Base-by-base conservation (phyloP, 2,113 vertebrate species). In the Octodon degus region DNA sequence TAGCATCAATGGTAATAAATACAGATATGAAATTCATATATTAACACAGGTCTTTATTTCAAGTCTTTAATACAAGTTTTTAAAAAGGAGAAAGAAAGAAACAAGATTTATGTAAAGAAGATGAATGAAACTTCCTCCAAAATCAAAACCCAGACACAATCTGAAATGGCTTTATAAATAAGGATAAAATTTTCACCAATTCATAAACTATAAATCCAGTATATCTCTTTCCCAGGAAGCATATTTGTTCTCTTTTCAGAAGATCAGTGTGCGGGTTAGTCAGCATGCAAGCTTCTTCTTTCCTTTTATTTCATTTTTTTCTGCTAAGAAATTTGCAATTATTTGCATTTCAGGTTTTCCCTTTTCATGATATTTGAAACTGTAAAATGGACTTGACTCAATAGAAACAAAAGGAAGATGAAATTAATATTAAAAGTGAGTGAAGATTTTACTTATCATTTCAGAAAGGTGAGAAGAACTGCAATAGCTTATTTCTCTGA, bases 201-300 rank as follows among this genome's bases (percentile, higher is more conserved):
- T 93, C 6, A 67, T 58, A 80, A 68, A 55, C 50, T 93, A 2
- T 47, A 87, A 96, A 82, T 93, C 53, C 53, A 43, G 65, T 67
- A 20, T 62, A 0, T 83, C 34, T 34, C 19, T 67, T 88, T 94
- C 50, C 24, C 32, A 60, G 22, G 13, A 85, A 86, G 67, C 30
- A 47, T n/a, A 65, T 0, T 24, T n/a, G 37, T 60, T 89, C 43
- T 86, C 43, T 67, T 76, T 77, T n/a, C 63, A 80, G 81, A 53
- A 9, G 8, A 58, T 5, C 27, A 55, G 47, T 55, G 13, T 86
- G 13, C 40, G 30, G 37, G 34, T 65, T 65, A 37, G n/a, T 80
- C 40, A 68, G 19, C 24, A 50, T 0, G 12, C 5, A 1, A 37
- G 4, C n/a, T 19, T 70, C 40, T 85, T 91, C 47, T 86, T 2